Conservation (phyloP, 2,113 vertebrate genomes). For the Rousettus leschenaultii region DNA sequence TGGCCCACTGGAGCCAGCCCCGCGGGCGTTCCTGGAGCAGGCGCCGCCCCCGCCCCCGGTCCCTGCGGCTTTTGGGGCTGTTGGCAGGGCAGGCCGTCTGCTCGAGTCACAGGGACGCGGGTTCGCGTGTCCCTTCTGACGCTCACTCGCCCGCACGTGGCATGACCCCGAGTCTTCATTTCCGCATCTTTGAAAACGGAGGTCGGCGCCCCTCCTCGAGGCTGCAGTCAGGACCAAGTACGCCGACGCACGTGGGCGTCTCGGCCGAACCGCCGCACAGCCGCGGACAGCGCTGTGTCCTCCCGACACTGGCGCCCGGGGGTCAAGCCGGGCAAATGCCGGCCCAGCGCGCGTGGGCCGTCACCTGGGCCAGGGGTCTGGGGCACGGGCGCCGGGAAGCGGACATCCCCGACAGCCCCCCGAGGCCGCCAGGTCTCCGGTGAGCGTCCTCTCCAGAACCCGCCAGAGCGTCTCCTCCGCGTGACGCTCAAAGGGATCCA, state of each 20-base stretch:
- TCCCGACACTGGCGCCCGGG: neutral
- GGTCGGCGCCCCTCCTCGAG: neutral
- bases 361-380: neutral
- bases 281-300: neutral
- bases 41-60: neutral
- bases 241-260: neutral
- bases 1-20: neutral
- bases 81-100: neutral
- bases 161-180: neutral
- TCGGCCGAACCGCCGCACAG: neutral
- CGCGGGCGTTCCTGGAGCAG: neutral
- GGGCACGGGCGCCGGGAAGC: neutral
- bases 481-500: constrained; percentile 82
- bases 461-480: constrained; percentile 83
- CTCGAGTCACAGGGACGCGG: neutral
- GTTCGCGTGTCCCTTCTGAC: neutral
- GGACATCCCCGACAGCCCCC: neutral
- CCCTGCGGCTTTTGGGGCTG: neutral
- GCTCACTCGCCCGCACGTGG: neutral
- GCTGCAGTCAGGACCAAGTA: neutral
- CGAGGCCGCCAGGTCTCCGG: constrained; percentile 81
- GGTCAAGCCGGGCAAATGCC: neutral
- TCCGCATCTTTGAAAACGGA: neutral
- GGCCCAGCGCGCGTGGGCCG: neutral
- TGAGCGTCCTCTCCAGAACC: constrained; percentile 84